A percentile compares a stretch with the other conserved stretches of the same genome.
Conservation (phyloP, 1,140 invertebrate genomes). For the Sycobia sp. region DNA sequence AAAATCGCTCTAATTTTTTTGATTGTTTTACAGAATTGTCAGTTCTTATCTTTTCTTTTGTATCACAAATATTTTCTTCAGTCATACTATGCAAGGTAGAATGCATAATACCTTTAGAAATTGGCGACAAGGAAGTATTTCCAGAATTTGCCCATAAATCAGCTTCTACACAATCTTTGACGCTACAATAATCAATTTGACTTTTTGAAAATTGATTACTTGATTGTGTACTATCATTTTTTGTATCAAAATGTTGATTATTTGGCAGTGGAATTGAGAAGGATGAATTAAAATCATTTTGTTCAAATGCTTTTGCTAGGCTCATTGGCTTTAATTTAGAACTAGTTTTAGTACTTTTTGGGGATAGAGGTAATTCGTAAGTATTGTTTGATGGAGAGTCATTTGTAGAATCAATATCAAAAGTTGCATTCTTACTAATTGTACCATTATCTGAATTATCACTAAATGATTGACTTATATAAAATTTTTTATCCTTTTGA, state of each 20-base stretch:
- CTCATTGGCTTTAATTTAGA: conserved; percentile 31
- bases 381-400: too few relatives aligned
- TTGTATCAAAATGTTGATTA: too few relatives aligned
- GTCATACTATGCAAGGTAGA: conserved; percentile 27
- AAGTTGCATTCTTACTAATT: conserved; percentile 20
- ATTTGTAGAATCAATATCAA: conserved; percentile 19
- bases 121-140: conserved; percentile 29
- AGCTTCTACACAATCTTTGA: conserved; percentile 46
- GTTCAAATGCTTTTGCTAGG: conserved; percentile 37
- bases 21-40: not conserved
- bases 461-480: conserved; percentile 14
- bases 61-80: conserved; percentile 18
- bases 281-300: conserved; percentile 32
- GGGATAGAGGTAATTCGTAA: conserved; percentile 40
- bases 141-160: conserved; percentile 45
- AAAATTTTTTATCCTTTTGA: conserved; percentile 36
- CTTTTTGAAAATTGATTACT: conserved; percentile 29
- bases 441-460: too few relatives aligned
- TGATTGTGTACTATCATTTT: not conserved
- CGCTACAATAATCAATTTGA: conserved; percentile 28
- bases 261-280: too few relatives aligned
- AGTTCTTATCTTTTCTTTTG: not conserved
- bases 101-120: conserved; percentile 8
- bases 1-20: conserved; percentile 25
- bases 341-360: conserved; percentile 27